These are phyloP conservation scores for Melanotaenia parkinsoni DNA, from an alignment of 2,797 vertebrate genomes.

Conservation along the genomic window DNA sequence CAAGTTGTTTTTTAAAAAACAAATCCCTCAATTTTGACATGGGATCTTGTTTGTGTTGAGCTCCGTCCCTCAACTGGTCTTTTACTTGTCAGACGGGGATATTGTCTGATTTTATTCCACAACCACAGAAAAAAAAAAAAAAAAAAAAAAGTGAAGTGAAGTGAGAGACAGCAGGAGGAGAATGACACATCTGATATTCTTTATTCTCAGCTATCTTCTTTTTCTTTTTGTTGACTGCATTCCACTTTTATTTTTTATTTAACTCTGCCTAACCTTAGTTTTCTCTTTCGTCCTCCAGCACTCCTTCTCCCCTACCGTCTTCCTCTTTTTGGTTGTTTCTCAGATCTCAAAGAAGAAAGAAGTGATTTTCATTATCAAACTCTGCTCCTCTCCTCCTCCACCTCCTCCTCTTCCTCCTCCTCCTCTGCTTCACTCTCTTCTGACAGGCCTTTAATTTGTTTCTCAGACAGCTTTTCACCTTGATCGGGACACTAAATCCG, in stretches of 20 bases:
- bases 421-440: conserved; percentile 51
- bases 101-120: conserved; percentile 61
- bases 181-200: conserved; percentile 48
- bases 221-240: conserved; percentile 45
- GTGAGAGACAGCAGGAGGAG: conserved; percentile 10
- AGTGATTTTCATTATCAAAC: conserved; percentile 65
- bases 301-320: conserved; percentile 19
- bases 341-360: conserved; percentile 46
- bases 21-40: conserved; percentile 68
- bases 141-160: conserved; percentile 34
- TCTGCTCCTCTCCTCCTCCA: conserved; percentile 25
- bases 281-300: conserved; percentile 31
- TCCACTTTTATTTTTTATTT: conserved; percentile 43
- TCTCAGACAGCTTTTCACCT: conserved; percentile 77
- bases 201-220: conserved; percentile 45
- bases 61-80: conserved; percentile 62
- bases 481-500: conserved; percentile 79
- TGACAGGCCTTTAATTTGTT: conserved; percentile 77
- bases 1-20: conserved; percentile 67
- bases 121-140: conserved; percentile 43
- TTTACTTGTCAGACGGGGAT: conserved; percentile 59
- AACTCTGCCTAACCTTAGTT: conserved; percentile 34
- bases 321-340: conserved; percentile 10
- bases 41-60: conserved; percentile 64
- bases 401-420: conserved; percentile 10